These are phyloP conservation scores for Microcebus murinus DNA, from an alignment of 2,113 vertebrate species.

Conservation along the genomic window DNA sequence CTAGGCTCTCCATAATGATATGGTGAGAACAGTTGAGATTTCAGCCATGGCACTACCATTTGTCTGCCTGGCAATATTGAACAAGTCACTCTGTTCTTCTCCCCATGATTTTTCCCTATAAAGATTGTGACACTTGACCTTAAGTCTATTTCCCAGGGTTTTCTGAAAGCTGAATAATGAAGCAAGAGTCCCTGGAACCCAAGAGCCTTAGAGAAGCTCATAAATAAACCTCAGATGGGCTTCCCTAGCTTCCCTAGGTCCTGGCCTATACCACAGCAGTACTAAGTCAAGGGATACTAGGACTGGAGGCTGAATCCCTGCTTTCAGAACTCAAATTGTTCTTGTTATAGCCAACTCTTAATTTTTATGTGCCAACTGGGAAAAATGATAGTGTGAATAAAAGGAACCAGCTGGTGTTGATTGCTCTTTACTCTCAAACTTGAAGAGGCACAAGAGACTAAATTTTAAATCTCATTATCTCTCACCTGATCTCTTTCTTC, in stretches of 20 bases:
- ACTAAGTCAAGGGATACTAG: not conserved
- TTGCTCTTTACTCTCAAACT: constrained; percentile 35
- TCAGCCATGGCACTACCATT: not conserved
- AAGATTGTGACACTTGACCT: constrained; percentile 11
- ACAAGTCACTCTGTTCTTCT: not conserved
- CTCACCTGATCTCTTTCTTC: constrained; percentile 44
- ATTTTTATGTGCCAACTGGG: constrained; percentile 49
- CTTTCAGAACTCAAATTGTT: constrained; percentile 52
- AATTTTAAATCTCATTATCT: constrained; percentile 53
- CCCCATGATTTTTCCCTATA: constrained; percentile 23
- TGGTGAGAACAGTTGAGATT: not conserved
- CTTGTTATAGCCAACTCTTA: constrained; percentile 34
- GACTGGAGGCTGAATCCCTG: not conserved
- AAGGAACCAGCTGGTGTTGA: constrained; percentile 51
- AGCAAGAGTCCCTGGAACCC: not conserved
- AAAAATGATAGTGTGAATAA: constrained; percentile 22
- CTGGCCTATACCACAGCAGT: not conserved
- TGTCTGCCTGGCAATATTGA: constrained; percentile 19
- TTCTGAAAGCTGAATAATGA: constrained; percentile 56
- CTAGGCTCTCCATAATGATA: not conserved
- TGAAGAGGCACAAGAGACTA: constrained; percentile 31
- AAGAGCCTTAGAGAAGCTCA: not conserved
- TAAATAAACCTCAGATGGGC: not conserved
- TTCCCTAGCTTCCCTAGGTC: not conserved
- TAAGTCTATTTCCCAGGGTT: not conserved